Evolutionary conservation across 64 coral and sea anemone species (phyloP), one percentile per base, ranked within the genome.

Genomic region (Montipora capricornis): DNA sequence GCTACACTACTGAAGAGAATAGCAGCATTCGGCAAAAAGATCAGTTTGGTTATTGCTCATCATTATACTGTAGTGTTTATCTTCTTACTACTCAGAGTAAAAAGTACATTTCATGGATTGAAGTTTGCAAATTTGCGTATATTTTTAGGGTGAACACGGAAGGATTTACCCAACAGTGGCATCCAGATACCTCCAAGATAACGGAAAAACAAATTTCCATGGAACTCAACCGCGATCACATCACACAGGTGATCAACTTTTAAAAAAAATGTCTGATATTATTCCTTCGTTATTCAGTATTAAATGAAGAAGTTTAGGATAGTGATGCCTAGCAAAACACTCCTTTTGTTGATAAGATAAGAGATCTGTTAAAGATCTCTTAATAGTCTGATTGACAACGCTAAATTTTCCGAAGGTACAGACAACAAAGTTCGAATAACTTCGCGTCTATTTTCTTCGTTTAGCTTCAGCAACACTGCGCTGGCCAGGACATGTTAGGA

Each of bases 401-500:
- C 37, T 37, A 55, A 55, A 55, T 55, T 5, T 55, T 10, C 52
- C 5, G 2, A 19, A 64, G 14, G 13, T 12, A 64, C 53, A 57
- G 11, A 57, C 53, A 57, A 57, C 11, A 14, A 64, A 64, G 61
- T 12, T 15, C 14, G 11, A 55, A 5, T 55, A 9, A 9, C 68
- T 24, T 68, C 46, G 3, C 60, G 4, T 45, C 68, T 49, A 70
- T 47, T 51, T 20, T 67, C 10, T n/a, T 49, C 8, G 19, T 4
- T 24, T 46, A 93, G 92, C 4, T 88, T 20, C 10, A 87, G n/a
- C 53, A 19, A 50, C 11, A 4, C 51, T 93, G 92, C 11, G 20
- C 29, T 19, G 92, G 92, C 7, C 19, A 88, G 29, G 75, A 66
- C 16, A 70, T 68, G 12, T 77, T 80, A 73, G 92, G 92, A 37